phyloP scores from a whole-genome alignment of 2,113 vertebrate genomes.

The Pteronura brasiliensis region DNA sequence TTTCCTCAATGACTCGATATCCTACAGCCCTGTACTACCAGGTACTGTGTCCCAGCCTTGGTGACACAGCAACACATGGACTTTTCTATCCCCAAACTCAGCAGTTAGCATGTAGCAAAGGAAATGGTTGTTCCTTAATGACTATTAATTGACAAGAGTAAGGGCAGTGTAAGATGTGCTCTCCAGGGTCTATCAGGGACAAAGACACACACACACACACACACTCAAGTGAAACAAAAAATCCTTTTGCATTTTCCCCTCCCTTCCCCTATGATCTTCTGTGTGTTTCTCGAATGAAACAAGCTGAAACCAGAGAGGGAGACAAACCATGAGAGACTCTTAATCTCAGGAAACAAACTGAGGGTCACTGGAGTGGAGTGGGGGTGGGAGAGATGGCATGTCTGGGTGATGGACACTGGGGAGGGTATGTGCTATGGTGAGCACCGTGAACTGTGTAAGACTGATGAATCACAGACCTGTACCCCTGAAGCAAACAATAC shows the following conservation, averaged over 20 bases:
- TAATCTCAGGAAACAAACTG: too few species aligned
- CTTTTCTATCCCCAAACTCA: background rate
- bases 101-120: background rate
- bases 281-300: too few species aligned
- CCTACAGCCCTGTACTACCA: background rate
- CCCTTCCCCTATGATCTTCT: too few species aligned
- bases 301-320: too few species aligned
- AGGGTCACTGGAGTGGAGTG: too few species aligned
- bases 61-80: background rate
- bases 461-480: too few species aligned
- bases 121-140: background rate
- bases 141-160: background rate
- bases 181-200: background rate
- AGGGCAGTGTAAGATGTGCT: background rate
- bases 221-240: background rate
- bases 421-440: too few species aligned
- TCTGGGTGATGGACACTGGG: too few species aligned
- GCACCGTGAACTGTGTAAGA: too few species aligned
- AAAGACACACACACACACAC: background rate
- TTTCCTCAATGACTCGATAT: background rate
- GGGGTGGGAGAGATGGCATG: too few species aligned
- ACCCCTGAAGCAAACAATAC: too few species aligned
- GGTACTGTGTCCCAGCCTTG: background rate
- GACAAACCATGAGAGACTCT: too few species aligned
- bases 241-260: background rate